phyloP scores from a whole-genome alignment of 2,797 vertebrate genomes.

The Pseudomugil gertrudae region DNA sequence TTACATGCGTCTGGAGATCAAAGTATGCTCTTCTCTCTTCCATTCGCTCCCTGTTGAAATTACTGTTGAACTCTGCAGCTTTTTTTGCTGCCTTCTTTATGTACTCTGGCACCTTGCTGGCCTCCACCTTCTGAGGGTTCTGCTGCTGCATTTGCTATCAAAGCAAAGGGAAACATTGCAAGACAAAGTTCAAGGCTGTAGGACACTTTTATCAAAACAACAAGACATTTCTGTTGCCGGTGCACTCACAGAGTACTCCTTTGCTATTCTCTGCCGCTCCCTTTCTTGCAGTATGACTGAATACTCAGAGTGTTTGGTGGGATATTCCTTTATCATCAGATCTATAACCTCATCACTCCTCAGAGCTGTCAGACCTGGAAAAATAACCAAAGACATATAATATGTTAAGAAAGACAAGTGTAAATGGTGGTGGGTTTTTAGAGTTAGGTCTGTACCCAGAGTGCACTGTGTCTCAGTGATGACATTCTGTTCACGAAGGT shows the following conservation, averaged over 20 bases:
- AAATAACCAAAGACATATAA: neutral
- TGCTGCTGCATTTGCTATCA: conserved; percentile 97
- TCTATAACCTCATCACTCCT: conserved; percentile 98
- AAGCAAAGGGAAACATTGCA: conserved; percentile 1
- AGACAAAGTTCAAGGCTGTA: neutral
- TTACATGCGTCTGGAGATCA: conserved; percentile 97
- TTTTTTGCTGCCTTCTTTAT: conserved; percentile 99
- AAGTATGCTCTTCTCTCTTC: conserved; percentile 98
- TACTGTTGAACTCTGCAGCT: conserved; percentile 98
- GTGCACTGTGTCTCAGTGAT: conserved; percentile 99
- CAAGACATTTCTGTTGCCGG: neutral
- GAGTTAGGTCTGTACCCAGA: conserved; percentile 83
- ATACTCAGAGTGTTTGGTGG: conserved; percentile 95
- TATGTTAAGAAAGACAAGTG: neutral
- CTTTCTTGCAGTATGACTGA: conserved; percentile 97
- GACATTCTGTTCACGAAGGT: conserved; percentile 95
- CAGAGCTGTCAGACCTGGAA: conserved; percentile 92
- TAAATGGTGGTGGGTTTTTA: neutral
- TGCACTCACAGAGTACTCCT: conserved; percentile 93
- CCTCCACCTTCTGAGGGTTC: conserved; percentile 96
- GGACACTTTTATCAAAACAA: neutral
- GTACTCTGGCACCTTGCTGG: conserved; percentile 98
- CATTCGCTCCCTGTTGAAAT: conserved; percentile 96
- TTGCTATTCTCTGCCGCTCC: conserved; percentile 95
- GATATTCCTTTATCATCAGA: conserved; percentile 99